phyloP scores from a whole-genome alignment of 2,797 vertebrate species.

The Erethizon dorsatum region DNA sequence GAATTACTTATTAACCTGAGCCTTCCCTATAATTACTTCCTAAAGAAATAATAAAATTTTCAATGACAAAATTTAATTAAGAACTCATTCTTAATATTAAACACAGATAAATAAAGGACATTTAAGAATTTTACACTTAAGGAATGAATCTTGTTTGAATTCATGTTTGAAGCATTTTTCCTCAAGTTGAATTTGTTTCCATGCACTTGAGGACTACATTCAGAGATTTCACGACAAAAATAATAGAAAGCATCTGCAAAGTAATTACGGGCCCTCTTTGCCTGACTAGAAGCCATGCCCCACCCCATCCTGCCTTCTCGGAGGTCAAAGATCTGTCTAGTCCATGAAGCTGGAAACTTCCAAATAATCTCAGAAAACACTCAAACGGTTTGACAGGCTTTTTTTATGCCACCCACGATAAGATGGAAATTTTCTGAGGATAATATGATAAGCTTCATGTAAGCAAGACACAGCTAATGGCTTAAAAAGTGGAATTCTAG shows the following conservation, averaged over 20 bases:
- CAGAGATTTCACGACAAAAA: constrained; percentile 71
- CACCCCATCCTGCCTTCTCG: constrained; percentile 43
- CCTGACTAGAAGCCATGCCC: constrained; percentile 36
- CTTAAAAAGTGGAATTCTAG: constrained; percentile 78
- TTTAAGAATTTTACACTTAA: constrained; percentile 64
- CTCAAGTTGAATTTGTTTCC: constrained; percentile 69
- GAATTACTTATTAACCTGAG: constrained; percentile 24
- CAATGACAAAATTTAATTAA: constrained; percentile 65
- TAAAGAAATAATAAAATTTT: constrained; percentile 62
- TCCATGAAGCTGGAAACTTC: constrained; percentile 73
- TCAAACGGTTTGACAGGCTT: constrained; percentile 53
- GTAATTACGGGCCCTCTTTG: neutral
- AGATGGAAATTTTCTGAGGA: constrained; percentile 70
- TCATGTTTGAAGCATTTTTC: constrained; percentile 46
- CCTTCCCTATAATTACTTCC: constrained; percentile 41
- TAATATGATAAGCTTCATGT: constrained; percentile 67
- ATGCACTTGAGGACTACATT: constrained; percentile 29
- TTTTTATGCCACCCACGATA: constrained; percentile 64
- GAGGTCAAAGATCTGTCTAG: constrained; percentile 64
- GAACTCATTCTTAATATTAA: constrained; percentile 41
- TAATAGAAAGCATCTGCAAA: constrained; percentile 74
- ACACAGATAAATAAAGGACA: constrained; percentile 58
- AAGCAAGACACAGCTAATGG: constrained; percentile 77
- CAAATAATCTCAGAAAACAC: constrained; percentile 75
- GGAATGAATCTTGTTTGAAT: constrained; percentile 60